Evolutionary conservation across 2,888 invertebrate species (phyloP), one percentile per base, ranked within the genome.

Genomic region (Apamea monoglypha): DNA sequence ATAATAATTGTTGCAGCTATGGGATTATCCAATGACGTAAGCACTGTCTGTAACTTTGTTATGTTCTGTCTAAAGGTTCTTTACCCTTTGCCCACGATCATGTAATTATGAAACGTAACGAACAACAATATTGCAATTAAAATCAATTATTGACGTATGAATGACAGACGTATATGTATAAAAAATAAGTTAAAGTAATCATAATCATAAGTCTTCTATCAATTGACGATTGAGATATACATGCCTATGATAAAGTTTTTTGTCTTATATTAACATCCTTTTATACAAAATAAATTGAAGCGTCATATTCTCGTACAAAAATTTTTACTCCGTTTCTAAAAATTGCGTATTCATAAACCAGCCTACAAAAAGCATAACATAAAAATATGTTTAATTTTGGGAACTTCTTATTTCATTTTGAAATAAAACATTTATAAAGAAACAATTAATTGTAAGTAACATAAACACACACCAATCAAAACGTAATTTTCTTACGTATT

Each of bases 91-190:
- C n/a, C 47, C 63, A 71, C 59, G 25, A 73, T 82, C 83, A 67
- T 29, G n/a, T 56, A 29, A 74, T 86, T 74, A 84, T 44, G 16
- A 44, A 76, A 83, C 12, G 36, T 56, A 66, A 82, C 67, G 70
- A 80, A 69, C 61, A 81, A 84, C 66, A 82, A 84, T 66, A 76
- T 36, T 63, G 32, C 61, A 66, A 79, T 76, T 85, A 68, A 32
- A n/a, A n/a, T n/a, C n/a, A n/a, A 40, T 64, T 72, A 25, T 44
- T 83, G 83, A 86, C 74, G 74, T 70, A 67, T 53, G 29, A 25
- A 56, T 64, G 53, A 74, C 61, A 63, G 36, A 44, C n/a, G 10
- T 44, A 40, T 21, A 32, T 10, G 18, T 44, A 44, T 16, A 16
- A 47, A 66, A 29, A 40, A 25, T 8, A 8, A 12, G 10, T 2